Evolutionary conservation across 1,140 invertebrate genomes (phyloP).

Genomic region (Magallana ariakensis): DNA sequence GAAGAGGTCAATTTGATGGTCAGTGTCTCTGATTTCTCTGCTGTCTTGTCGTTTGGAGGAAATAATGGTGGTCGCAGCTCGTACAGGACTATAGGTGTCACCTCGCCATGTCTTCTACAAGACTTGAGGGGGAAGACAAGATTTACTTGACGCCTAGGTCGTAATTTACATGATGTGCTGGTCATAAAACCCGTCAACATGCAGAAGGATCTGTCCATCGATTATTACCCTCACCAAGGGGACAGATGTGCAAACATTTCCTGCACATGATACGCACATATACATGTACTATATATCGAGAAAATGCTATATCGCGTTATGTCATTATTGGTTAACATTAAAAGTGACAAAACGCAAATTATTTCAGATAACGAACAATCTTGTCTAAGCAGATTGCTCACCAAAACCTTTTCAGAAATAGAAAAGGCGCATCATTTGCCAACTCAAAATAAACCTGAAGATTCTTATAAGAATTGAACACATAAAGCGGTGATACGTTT

Average conservation of each 20-base stretch:
- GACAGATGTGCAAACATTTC: not conserved
- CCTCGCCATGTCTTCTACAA: not conserved
- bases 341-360: not conserved
- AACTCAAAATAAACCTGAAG: too few species aligned
- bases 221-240: conserved; percentile 25
- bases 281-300: not conserved
- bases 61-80: not conserved
- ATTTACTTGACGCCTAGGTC: conserved; percentile 32
- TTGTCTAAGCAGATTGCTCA: too few species aligned
- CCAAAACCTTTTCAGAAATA: too few species aligned
- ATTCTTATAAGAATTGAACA: too few species aligned
- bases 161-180: conserved; percentile 17
- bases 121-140: conserved; percentile 15
- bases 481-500: too few species aligned
- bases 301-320: not conserved
- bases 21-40: too few species aligned
- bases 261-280: not conserved
- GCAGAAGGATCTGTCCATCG: not conserved
- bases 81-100: not conserved
- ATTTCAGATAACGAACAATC: too few species aligned
- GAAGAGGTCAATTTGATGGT: too few species aligned
- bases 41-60: not conserved
- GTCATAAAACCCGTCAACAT: conserved; percentile 3
- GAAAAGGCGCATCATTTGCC: too few species aligned
- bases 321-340: not conserved